Conservation (phyloP, 2,888 invertebrate genomes). For the Callosobruchus maculatus region DNA sequence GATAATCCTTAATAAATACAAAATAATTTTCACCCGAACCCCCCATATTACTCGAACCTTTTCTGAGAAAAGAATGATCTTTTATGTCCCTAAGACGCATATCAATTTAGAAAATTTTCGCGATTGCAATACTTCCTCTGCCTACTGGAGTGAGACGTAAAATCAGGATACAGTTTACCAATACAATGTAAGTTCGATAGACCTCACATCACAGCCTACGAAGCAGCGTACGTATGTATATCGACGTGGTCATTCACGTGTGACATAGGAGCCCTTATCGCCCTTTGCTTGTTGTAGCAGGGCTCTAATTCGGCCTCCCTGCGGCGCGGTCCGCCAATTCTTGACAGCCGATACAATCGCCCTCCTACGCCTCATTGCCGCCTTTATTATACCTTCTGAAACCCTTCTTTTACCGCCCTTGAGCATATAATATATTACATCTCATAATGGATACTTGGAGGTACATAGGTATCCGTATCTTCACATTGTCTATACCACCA, state of each 20-base stretch:
- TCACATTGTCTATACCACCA: neutral
- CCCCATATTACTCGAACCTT: too few species aligned
- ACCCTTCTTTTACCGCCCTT: too few species aligned
- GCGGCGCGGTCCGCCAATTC: constrained; percentile 38
- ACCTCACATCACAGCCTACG: neutral
- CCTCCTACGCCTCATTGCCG: constrained; percentile 36
- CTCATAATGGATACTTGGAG: neutral
- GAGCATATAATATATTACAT: neutral
- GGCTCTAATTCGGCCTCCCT: constrained; percentile 32
- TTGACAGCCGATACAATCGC: constrained; percentile 40
- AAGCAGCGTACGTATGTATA: neutral
- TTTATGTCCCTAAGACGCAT: too few species aligned
- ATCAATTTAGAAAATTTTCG: too few species aligned
- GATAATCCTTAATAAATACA: too few species aligned
- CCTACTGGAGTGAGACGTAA: too few species aligned
- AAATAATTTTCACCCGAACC: too few species aligned
- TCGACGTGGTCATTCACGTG: constrained; percentile 16
- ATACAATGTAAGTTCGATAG: neutral
- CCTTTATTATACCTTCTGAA: constrained; percentile 20
- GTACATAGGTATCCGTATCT: neutral
- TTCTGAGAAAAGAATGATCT: too few species aligned
- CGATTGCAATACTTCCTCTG: too few species aligned
- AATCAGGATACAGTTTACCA: too few species aligned
- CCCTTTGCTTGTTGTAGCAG: constrained; percentile 8
- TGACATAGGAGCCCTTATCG: constrained; percentile 26